Evolutionary conservation across 1,140 invertebrate species (phyloP).

Genomic region (Hyphantria cunea): DNA sequence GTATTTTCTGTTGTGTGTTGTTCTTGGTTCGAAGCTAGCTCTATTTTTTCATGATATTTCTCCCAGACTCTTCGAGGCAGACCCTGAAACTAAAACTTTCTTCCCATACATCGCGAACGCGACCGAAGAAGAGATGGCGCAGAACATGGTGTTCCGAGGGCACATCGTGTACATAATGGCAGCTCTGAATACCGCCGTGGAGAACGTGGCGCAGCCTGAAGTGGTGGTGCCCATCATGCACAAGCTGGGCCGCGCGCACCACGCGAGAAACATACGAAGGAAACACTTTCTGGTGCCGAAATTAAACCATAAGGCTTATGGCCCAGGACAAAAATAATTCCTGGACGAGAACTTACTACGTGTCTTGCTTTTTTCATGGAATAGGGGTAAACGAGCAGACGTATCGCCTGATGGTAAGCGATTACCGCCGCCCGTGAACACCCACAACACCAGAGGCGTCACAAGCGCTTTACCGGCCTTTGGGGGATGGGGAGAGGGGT

Average conservation of each 20-base stretch:
- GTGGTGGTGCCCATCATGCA: slow-evolving; percentile 83
- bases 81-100: slow-evolving; percentile 83
- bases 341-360: no score
- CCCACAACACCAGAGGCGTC: no score
- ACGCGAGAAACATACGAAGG: slow-evolving; percentile 69
- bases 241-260: slow-evolving; percentile 84
- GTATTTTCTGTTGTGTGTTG: neutral
- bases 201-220: slow-evolving; percentile 83
- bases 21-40: neutral
- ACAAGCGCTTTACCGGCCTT: no score
- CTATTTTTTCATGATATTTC: slow-evolving; percentile 22
- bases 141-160: slow-evolving; percentile 84
- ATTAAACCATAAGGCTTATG: no score
- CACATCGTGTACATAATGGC: slow-evolving; percentile 85
- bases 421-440: no score
- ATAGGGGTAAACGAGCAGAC: no score
- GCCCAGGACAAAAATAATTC: no score
- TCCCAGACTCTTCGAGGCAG: slow-evolving; percentile 83
- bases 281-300: slow-evolving; percentile 82
- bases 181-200: slow-evolving; percentile 83
- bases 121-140: slow-evolving; percentile 78
- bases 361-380: no score
- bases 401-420: no score
- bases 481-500: no score
- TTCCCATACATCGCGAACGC: slow-evolving; percentile 83